Percentiles rank a stretch among this genome's conserved stretches.
Conservation (phyloP, 2,113 vertebrate species). For the Chelonoidis abingdonii region DNA sequence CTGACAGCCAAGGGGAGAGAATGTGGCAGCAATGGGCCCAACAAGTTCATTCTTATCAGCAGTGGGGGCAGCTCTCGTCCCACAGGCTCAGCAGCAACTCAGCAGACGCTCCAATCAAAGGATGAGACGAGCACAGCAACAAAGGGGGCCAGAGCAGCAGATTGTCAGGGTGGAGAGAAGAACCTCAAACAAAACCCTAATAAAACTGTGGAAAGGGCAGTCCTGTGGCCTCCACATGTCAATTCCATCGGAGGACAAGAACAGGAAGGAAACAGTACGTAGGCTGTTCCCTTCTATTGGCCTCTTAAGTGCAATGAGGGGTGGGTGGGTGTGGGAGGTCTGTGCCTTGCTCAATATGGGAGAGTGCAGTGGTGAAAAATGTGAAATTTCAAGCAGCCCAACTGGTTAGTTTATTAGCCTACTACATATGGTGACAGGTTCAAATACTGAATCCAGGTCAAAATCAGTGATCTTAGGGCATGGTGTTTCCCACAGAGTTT, state of each 20-base stretch:
- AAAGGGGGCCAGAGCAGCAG: background rate
- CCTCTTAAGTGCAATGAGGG: background rate
- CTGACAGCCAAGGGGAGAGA: constrained; percentile 91
- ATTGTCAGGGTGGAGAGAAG: constrained; percentile 26
- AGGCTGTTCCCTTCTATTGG: background rate
- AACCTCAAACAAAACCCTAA: constrained; percentile 28
- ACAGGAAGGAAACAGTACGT: constrained; percentile 56
- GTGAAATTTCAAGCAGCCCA: background rate
- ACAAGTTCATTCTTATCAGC: constrained; percentile 94
- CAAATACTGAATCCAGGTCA: background rate
- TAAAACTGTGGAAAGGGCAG: background rate
- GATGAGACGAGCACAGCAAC: background rate
- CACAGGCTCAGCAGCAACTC: background rate
- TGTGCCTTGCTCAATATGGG: background rate
- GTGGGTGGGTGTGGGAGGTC: background rate
- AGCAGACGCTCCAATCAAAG: background rate
- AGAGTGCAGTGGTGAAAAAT: background rate
- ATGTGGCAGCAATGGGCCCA: constrained; percentile 87
- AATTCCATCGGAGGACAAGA: background rate
- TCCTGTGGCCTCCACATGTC: background rate
- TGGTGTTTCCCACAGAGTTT: background rate
- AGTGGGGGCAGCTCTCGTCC: constrained; percentile 59
- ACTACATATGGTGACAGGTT: background rate
- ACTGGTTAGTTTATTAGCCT: background rate
- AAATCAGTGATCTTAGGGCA: background rate